Evolutionary conservation across 2,888 invertebrate genomes (phyloP), one percentile per base, ranked within the genome.

Genomic region (Trilocha varians): DNA sequence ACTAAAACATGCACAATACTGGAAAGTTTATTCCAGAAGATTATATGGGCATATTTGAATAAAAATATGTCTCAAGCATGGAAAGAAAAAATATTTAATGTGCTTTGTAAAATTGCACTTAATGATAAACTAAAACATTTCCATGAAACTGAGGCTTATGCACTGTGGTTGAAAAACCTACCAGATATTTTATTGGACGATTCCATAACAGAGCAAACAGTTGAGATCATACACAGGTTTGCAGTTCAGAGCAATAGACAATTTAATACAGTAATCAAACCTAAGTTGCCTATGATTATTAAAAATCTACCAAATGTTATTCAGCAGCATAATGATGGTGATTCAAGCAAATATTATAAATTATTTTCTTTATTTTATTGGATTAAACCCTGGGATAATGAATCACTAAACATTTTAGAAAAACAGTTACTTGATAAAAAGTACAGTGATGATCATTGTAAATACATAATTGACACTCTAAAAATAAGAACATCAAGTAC

Each of bases 201-300:
- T 34, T 74, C 65, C 38, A 52, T 91, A 5, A 82, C 83, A 33
- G 62, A 76, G 34, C 73, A 87, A 52, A 87, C 88, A 3, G 62
- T 91, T n/a, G 60, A 87, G 42, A 88, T 88, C 5, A 72, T 91
- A 46, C 84, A 88, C 13, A 79, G 84, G 47, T 85, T 91, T 61
- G 88, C 89, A 14, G 85, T 88, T 39, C 84, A 86, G 40, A 86
- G 82, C 48, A 89, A 88, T 56, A 45, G 42, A 13, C 64, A 70
- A 9, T 89, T 91, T 47, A 79, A 89, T 50, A 48, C 62, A 5
- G 75, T 87, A 1, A 58, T 90, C 1, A 71, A 75, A 34, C 66
- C 77, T 1, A 76, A 83, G 36, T 55, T 87, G 8, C 46, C 62
- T 0, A 54, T 65, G 11, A 86, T 91, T 34, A 66, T 91, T 41